phyloP scores from a whole-genome alignment of 2,888 invertebrate species.

The Entomobrya multifasciata region DNA sequence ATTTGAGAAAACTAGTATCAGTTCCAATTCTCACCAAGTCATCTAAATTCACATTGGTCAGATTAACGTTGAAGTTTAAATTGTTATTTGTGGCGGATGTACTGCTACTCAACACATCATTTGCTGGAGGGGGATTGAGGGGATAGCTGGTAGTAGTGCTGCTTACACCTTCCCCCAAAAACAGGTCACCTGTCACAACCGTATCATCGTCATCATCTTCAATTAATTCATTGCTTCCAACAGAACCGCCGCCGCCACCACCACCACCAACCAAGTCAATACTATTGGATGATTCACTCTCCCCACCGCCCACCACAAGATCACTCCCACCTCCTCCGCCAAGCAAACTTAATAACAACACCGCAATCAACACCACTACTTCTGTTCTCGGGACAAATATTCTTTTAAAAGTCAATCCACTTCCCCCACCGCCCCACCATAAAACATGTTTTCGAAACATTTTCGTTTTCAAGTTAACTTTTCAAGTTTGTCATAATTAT shows the following conservation, averaged over 20 bases:
- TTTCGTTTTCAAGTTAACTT: no score
- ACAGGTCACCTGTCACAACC: background rate
- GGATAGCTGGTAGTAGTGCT: conserved; percentile 10
- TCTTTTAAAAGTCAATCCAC: background rate
- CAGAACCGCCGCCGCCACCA: background rate
- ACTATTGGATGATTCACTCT: no score
- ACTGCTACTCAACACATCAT: conserved; percentile 42
- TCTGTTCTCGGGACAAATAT: background rate
- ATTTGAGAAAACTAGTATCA: conserved; percentile 89
- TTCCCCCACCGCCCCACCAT: no score
- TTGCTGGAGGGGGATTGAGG: conserved; percentile 18
- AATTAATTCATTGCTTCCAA: background rate
- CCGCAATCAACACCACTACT: background rate
- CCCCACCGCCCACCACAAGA: background rate
- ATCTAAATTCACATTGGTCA: conserved; percentile 47
- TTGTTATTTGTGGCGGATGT: conserved; percentile 28
- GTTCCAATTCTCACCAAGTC: conserved; percentile 81
- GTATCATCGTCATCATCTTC: background rate
- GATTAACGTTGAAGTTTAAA: conserved; percentile 21
- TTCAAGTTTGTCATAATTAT: no score
- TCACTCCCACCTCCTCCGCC: conserved; percentile 29
- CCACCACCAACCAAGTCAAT: background rate
- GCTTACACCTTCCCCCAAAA: no score
- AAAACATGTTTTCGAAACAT: no score
- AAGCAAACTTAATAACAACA: conserved; percentile 11